Conservation (phyloP, 2,888 invertebrate species). For the Atherix ibis region DNA sequence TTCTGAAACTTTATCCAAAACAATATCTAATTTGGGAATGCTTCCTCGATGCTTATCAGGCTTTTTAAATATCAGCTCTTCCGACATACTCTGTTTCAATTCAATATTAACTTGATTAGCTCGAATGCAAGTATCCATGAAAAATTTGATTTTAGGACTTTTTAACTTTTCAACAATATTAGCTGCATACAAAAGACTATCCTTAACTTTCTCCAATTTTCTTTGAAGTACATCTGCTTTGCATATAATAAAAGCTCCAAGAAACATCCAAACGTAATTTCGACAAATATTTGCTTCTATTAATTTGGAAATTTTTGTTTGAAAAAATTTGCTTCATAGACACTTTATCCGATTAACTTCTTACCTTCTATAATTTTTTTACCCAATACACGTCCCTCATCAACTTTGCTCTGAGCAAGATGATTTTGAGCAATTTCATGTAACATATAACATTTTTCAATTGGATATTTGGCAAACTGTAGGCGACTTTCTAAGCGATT, state of each 20-base stretch:
- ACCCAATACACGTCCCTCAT: slow-evolving; percentile 6
- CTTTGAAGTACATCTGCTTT: slow-evolving; percentile 5
- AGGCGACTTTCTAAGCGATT: slow-evolving; percentile 6
- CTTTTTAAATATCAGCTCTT: slow-evolving; percentile 3
- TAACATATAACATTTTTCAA: slow-evolving; percentile 10
- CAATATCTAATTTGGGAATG: too few relatives aligned
- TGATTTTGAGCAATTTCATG: slow-evolving; percentile 9
- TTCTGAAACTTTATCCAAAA: too few relatives aligned
- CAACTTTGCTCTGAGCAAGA: slow-evolving; percentile 9
- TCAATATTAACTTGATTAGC: slow-evolving; percentile 5
- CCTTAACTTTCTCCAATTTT: slow-evolving; percentile 3
- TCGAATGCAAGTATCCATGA: slow-evolving; percentile 5
- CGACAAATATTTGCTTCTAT: slow-evolving; percentile 7
- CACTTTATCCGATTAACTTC: background rate
- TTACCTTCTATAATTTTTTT: slow-evolving; percentile 9
- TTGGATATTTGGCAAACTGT: slow-evolving; percentile 6
- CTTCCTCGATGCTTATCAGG: slow-evolving; percentile 1
- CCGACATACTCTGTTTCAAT: slow-evolving; percentile 5
- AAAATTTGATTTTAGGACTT: slow-evolving; percentile 3
- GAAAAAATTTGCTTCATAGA: background rate
- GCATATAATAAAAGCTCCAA: slow-evolving; percentile 4
- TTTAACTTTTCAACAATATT: slow-evolving; percentile 5
- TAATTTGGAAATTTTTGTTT: too few relatives aligned
- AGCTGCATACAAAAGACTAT: slow-evolving; percentile 4
- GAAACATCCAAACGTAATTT: slow-evolving; percentile 8